Evolutionary conservation across 1,140 invertebrate genomes (phyloP).

Genomic region (Drosophila bifasciata): DNA sequence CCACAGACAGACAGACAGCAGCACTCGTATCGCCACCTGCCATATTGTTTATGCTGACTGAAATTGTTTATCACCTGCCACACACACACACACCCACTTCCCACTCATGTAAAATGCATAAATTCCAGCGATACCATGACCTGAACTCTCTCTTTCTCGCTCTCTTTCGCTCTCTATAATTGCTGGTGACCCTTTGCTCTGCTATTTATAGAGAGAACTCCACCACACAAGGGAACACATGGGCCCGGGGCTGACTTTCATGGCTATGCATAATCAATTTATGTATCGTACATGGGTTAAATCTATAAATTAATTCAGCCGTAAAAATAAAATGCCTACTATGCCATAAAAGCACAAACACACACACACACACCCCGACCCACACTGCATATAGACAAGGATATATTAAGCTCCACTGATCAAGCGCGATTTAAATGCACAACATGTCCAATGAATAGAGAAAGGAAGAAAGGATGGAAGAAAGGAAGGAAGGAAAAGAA

Average conservation of each 20-base stretch:
- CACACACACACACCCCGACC: not conserved
- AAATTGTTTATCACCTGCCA: constrained; percentile 67
- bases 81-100: constrained; percentile 2
- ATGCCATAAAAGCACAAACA: constrained; percentile 43
- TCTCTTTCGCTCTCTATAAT: constrained; percentile 18
- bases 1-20: not conserved
- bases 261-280: constrained; percentile 72
- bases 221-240: not conserved
- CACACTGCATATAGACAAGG: not conserved
- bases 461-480: not conserved
- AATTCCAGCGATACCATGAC: constrained; percentile 46
- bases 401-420: constrained; percentile 39
- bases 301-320: constrained; percentile 60
- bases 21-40: constrained; percentile 22
- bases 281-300: constrained; percentile 35
- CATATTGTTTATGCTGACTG: constrained; percentile 57
- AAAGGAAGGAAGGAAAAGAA: not conserved
- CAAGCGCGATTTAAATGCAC: constrained; percentile 65
- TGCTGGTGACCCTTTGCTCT: constrained; percentile 38
- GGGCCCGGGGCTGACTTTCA: constrained; percentile 15
- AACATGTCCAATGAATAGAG: constrained; percentile 20
- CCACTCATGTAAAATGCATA: constrained; percentile 71
- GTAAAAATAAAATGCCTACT: constrained; percentile 62
- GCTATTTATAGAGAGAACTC: constrained; percentile 55
- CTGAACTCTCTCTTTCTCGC: constrained; percentile 7